Conservation (phyloP, 2,113 vertebrate species). For the Bombycilla garrulus region DNA sequence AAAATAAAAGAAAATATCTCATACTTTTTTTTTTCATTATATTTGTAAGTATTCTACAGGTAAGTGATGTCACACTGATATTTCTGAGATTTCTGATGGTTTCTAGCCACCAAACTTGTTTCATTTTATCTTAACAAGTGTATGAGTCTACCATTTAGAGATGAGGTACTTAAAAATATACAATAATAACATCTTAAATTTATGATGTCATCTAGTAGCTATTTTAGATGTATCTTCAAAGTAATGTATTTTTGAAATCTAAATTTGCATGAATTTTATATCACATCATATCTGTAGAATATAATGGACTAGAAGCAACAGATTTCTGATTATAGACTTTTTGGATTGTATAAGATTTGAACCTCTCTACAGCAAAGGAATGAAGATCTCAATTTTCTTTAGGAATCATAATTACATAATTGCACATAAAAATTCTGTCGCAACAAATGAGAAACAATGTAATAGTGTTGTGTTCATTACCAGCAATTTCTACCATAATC, state of each 20-base stretch:
- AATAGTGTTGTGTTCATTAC: background rate
- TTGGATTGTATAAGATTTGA: constrained; percentile 13
- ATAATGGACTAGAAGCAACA: background rate
- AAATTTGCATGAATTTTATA: background rate
- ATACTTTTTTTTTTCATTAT: background rate
- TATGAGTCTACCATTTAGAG: background rate
- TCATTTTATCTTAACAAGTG: background rate
- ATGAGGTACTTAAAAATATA: background rate
- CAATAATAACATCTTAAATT: background rate
- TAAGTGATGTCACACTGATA: background rate
- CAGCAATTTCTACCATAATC: background rate
- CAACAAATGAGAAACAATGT: constrained; percentile 18
- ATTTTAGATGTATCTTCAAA: background rate
- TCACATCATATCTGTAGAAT: background rate
- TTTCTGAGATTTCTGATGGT: background rate
- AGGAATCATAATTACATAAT: constrained; percentile 50
- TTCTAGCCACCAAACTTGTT: background rate
- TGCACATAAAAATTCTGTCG: constrained; percentile 39
- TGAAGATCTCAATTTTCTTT: constrained; percentile 40
- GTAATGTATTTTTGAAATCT: background rate
- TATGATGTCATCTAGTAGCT: background rate
- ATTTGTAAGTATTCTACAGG: background rate
- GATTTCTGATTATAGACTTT: background rate
- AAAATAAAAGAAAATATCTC: background rate
- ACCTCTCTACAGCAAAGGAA: background rate